These are phyloP conservation scores for Pavo muticus DNA, from an alignment of 2,113 vertebrate species.

Conservation along the genomic window DNA sequence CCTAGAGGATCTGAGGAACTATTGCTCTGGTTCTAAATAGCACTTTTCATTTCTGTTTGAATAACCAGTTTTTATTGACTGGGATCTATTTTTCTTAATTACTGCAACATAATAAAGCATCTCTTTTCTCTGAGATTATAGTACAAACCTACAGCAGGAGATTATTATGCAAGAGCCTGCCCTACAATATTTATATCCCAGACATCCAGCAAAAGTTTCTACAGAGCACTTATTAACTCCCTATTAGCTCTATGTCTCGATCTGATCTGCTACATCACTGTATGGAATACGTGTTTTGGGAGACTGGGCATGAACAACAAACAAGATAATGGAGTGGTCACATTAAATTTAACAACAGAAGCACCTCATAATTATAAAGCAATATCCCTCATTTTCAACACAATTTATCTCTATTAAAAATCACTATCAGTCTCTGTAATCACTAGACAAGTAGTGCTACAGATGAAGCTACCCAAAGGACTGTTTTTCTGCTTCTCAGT, in stretches of 20 bases:
- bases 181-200: not conserved
- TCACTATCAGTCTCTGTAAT: not conserved
- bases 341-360: slow-evolving; percentile 14
- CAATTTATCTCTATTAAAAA: not conserved
- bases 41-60: not conserved
- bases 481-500: not conserved
- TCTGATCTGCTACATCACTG: not conserved
- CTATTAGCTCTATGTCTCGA: not conserved
- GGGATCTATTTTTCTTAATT: not conserved
- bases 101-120: not conserved
- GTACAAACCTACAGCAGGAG: not conserved
- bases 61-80: not conserved
- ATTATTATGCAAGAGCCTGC: not conserved
- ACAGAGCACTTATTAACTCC: not conserved
- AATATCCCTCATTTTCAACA: not conserved
- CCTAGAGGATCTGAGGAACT: not conserved
- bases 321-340: not conserved
- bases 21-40: not conserved
- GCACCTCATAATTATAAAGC: not conserved
- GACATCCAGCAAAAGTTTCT: not conserved
- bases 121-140: not conserved
- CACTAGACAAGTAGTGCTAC: not conserved
- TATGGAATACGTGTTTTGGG: not conserved
- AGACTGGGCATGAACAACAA: not conserved
- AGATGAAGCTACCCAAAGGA: not conserved